Percentiles rank a stretch among this genome's conserved stretches.
These are phyloP conservation scores for Periophthalmus modestus DNA, from an alignment of 2,113 vertebrate species.

Conservation along the genomic window DNA sequence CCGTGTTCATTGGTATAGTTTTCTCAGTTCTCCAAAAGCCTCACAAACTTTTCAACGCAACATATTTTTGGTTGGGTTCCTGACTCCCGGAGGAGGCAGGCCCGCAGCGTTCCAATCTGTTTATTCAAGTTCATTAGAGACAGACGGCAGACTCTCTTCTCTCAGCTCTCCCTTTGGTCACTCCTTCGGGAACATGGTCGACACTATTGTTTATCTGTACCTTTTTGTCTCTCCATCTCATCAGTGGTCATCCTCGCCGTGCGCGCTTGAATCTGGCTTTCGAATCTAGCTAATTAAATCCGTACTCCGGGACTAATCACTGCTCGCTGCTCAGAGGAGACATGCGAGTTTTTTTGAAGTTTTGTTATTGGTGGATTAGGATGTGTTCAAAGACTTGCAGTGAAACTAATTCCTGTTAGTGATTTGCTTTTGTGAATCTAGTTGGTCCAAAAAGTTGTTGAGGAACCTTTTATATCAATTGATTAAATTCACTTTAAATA, in stretches of 20 bases:
- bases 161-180: constrained; percentile 25
- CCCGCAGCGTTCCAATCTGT: constrained; percentile 39
- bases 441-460: not conserved
- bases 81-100: constrained; percentile 27
- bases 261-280: constrained; percentile 43
- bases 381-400: constrained; percentile 18
- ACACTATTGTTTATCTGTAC: constrained; percentile 47
- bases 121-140: constrained; percentile 58
- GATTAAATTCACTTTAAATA: no score
- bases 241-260: constrained; percentile 53
- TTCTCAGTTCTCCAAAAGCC: not conserved
- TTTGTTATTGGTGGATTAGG: constrained; percentile 55
- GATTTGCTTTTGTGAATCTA: not conserved
- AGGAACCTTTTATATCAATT: not conserved
- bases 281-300: constrained; percentile 61
- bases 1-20: not conserved
- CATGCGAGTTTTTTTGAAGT: constrained; percentile 48
- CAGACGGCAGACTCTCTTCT: constrained; percentile 20
- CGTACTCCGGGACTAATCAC: constrained; percentile 58
- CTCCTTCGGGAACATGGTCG: constrained; percentile 5
- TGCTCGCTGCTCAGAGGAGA: constrained; percentile 17
- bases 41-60: not conserved
- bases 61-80: constrained; percentile 25
- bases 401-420: constrained; percentile 2
- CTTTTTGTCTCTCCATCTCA: constrained; percentile 55